Percentiles rank a stretch among this genome's conserved stretches.
These are phyloP conservation scores for Rhyacophila evoluta DNA, from an alignment of 2,888 invertebrate genomes.

Conservation along the genomic window DNA sequence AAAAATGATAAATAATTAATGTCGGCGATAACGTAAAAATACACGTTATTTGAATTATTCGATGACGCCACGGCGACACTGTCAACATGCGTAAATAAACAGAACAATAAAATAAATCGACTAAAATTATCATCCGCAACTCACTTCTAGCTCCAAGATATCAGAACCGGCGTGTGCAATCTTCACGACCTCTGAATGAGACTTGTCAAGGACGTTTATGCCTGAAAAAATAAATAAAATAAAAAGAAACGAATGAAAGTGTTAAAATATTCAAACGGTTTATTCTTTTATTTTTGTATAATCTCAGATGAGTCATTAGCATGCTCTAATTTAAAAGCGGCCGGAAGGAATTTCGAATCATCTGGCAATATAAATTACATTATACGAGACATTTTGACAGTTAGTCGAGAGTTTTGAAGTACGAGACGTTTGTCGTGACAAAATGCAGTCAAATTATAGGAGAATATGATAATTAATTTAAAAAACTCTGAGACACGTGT, in stretches of 20 bases:
- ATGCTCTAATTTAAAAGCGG: background rate
- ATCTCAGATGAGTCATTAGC: background rate
- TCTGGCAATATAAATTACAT: background rate
- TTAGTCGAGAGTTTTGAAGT: background rate
- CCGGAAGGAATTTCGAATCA: background rate
- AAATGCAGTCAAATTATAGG: background rate
- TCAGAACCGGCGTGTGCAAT: conserved; percentile 92
- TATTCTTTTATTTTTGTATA: background rate
- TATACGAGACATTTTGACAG: conserved; percentile 19
- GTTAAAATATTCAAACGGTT: background rate
- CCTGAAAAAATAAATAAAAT: conserved; percentile 62
- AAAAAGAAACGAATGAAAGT: too few relatives aligned
- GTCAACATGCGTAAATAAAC: background rate
- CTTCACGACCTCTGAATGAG: conserved; percentile 93
- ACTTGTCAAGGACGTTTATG: conserved; percentile 90
- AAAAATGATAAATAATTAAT: too few relatives aligned
- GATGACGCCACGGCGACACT: background rate
- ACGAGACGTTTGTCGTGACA: background rate
- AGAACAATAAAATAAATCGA: background rate
- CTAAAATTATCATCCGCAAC: background rate
- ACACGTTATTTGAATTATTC: background rate
- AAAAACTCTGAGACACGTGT: too few relatives aligned
- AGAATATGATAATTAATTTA: background rate
- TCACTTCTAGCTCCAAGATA: conserved; percentile 83
- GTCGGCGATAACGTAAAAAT: conserved; percentile 45